Evolutionary conservation across 2,888 invertebrate species (phyloP), one percentile per base, ranked within the genome.

Genomic region (Cephus pulcher): DNA sequence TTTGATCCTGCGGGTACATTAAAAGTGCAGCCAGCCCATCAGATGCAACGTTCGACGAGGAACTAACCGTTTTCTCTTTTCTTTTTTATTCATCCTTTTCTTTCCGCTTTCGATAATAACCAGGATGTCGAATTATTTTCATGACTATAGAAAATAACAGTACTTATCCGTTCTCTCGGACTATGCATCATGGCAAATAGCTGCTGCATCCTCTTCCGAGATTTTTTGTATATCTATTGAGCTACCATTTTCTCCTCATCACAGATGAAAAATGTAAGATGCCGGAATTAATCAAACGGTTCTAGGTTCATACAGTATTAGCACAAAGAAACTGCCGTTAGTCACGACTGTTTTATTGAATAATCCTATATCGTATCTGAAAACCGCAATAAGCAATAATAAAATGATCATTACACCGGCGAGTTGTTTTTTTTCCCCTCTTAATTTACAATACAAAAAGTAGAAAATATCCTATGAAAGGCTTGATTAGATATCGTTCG

Each of bases 1-100:
- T 71, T 32, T 34, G 71, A 71, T 71, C 34, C 32, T 71, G 71
- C 32, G 71, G 71, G 71, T 23, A 23, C 71, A 71, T 33, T 71
- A 34, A 71, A 71, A 32, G 12, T 71, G 71, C 32, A 32, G 71
- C 71, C 71, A 71, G n/a, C 71, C 32, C 12, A 4, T 71, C 71
- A 34, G 71, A 32, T 71, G 32, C 71, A 23, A 56, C 23, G 56
- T 23, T 71, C 71, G 4, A 71, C 2, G 33, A 34, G 71, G 32
- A 56, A 9, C 56, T 56, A 33, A 34, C 71, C 23, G 71, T 71
- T 33, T 32, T 32, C 71, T 15, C 12, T 71, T 71, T 71, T 33
- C 9, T 71, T 32, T 71, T 56, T 6, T 9, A 56, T 56, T 23
- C 56, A 9, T 23, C 32, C 11, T 32, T 71, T 23, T 23, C 32